Conservation (phyloP, 2,888 invertebrate genomes). For the Sphaeridia pumilis region DNA sequence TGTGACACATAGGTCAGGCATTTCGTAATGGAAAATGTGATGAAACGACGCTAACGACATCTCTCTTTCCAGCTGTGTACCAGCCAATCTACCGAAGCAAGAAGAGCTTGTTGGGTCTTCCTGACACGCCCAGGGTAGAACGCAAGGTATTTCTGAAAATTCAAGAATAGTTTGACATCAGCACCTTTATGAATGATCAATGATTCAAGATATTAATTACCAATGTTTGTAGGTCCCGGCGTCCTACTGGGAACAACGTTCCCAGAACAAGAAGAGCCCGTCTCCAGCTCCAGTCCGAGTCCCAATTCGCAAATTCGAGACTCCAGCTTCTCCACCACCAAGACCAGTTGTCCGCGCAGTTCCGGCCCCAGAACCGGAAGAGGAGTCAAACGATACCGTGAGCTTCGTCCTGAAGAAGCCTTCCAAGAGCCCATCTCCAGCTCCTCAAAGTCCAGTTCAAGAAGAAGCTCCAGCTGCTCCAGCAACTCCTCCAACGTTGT, state of each 20-base stretch:
- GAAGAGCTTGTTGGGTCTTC: slow-evolving; percentile 30
- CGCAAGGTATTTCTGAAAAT: too few relatives aligned
- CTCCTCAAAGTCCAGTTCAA: slow-evolving; percentile 9
- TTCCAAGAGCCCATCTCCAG: slow-evolving; percentile 12
- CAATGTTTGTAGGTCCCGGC: slow-evolving; percentile 10
- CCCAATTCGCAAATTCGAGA: slow-evolving; percentile 3
- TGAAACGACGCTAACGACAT: too few relatives aligned
- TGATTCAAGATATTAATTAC: background rate
- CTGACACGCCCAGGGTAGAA: slow-evolving; percentile 17
- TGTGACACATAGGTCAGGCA: too few relatives aligned
- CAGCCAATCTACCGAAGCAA: slow-evolving; percentile 34
- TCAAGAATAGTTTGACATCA: too few relatives aligned
- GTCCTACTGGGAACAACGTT: slow-evolving; percentile 31
- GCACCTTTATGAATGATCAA: too few relatives aligned
- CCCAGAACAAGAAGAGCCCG: slow-evolving; percentile 20
- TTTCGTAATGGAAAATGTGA: too few relatives aligned
- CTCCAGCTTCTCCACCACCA: slow-evolving; percentile 5
- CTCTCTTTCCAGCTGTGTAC: slow-evolving; percentile 24
- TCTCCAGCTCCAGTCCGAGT: slow-evolving; percentile 16
- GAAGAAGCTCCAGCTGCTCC: slow-evolving; percentile 12
- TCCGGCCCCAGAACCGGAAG: slow-evolving; percentile 15
- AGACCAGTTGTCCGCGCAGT: too few relatives aligned
- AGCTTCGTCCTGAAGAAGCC: slow-evolving; percentile 26
- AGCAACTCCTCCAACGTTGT: slow-evolving; percentile 13
- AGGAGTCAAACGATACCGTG: slow-evolving; percentile 13